Evolutionary conservation across 2,797 vertebrate species (phyloP), one percentile per base, ranked within the genome.

Genomic region (Pyrocephalus nanus): DNA sequence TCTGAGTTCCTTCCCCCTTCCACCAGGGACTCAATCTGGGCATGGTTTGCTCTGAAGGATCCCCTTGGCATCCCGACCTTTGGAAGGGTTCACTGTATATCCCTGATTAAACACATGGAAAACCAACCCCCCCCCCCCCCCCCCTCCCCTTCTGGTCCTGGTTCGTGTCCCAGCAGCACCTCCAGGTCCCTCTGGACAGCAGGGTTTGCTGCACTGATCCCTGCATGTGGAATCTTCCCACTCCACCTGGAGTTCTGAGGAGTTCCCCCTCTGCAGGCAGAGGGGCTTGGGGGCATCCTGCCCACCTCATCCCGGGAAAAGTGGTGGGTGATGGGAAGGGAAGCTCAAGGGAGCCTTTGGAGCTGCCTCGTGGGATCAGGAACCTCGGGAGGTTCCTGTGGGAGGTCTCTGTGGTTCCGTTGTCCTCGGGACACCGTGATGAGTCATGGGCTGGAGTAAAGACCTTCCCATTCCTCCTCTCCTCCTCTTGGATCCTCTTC

Each of bases 141-240:
- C 73, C 32, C 45, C 14, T 25, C 25, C 45, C 22, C 58, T 50
- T 20, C 78, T 76, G 74, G 34, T 9, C 43, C 69, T 40, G 81
- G 5, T 21, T 19, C 2, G 5, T 2, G 2, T 11, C 60, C 73
- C 45, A 27, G 78, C 20, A 54, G 45, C 53, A 13, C 30, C 32
- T 5, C 12, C 53, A 21, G 30, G 30, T 8, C 53, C 53, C 20
- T 12, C 20, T 21, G 53, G 29, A 13, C 20, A 8, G 9, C 27
- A 12, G 61, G 29, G 20, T 55, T 29, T 17, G 25, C 13, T 45
- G 26, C 9, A 1, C 53, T 40, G 20, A 17, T 30, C 10, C 11
- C 42, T 19, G 9, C 8, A 1, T 7, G 2, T 3, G 16, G 11
- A 4, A 8, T 21, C 27, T 36, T 27, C 29, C 40, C 30, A 1